Conservation (phyloP, 1,140 invertebrate species). For the Danaus plexippus region DNA sequence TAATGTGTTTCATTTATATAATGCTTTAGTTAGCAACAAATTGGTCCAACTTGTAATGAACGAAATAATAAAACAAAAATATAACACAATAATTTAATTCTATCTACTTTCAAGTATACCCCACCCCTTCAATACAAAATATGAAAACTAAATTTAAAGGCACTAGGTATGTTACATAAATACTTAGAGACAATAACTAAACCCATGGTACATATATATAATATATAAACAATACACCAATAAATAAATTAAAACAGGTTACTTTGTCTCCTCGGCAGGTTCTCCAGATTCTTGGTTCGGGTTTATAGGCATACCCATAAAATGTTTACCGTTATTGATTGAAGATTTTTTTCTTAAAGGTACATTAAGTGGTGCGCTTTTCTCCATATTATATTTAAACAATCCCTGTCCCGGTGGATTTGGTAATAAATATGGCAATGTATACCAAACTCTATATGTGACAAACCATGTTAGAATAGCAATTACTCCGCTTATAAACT, state of each 20-base stretch:
- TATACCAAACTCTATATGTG: constrained; percentile 90
- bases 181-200: too few relatives aligned
- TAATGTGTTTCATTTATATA: too few relatives aligned
- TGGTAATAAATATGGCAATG: constrained; percentile 73
- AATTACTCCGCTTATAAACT: constrained; percentile 88
- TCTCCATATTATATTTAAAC: constrained; percentile 83
- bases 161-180: too few relatives aligned
- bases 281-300: constrained; percentile 42
- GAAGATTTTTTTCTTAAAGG: constrained; percentile 49
- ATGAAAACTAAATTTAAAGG: too few relatives aligned
- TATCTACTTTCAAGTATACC: too few relatives aligned
- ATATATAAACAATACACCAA: constrained; percentile 3
- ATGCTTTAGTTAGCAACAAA: too few relatives aligned
- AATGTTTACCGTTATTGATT: constrained; percentile 72
- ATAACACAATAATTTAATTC: too few relatives aligned
- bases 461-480: constrained; percentile 93
- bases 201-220: constrained; percentile 3
- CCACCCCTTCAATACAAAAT: too few relatives aligned
- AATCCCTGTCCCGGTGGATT: constrained; percentile 83
- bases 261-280: constrained; percentile 42
- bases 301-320: constrained; percentile 86
- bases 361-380: constrained; percentile 41
- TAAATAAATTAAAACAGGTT: constrained; percentile 15
- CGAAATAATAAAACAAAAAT: too few relatives aligned
- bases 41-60: too few relatives aligned